These are phyloP conservation scores for Vombatus ursinus DNA, from an alignment of 2,113 vertebrate genomes.

Conservation along the genomic window DNA sequence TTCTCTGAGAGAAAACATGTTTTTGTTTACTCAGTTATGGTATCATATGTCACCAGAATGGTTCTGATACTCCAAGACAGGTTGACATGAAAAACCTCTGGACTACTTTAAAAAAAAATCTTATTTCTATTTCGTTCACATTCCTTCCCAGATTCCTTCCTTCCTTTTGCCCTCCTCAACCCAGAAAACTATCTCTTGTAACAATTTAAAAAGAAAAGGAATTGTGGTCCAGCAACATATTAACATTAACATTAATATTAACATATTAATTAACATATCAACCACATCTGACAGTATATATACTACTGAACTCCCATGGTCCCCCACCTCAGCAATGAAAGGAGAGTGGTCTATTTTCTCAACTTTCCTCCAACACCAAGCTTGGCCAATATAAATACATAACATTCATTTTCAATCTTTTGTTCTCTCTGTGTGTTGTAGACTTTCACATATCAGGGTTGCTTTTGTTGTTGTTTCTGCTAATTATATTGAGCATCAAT, in stretches of 20 bases:
- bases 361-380: neutral
- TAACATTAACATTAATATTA: no score
- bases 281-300: neutral
- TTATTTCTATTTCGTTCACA: neutral
- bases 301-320: neutral
- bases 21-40: neutral
- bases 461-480: no score
- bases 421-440: neutral
- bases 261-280: no score
- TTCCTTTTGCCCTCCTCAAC: neutral
- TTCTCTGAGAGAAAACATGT: neutral
- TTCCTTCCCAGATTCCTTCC: neutral
- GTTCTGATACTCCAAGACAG: neutral
- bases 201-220: neutral
- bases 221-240: neutral
- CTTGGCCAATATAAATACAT: neutral
- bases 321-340: neutral
- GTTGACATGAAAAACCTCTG: neutral
- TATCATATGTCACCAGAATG: neutral
- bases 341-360: neutral
- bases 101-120: neutral
- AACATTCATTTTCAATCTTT: neutral
- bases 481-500: neutral
- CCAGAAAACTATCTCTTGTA: neutral
- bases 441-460: neutral